phyloP scores from a whole-genome alignment of 2,888 invertebrate genomes.

The Spodoptera picta region DNA sequence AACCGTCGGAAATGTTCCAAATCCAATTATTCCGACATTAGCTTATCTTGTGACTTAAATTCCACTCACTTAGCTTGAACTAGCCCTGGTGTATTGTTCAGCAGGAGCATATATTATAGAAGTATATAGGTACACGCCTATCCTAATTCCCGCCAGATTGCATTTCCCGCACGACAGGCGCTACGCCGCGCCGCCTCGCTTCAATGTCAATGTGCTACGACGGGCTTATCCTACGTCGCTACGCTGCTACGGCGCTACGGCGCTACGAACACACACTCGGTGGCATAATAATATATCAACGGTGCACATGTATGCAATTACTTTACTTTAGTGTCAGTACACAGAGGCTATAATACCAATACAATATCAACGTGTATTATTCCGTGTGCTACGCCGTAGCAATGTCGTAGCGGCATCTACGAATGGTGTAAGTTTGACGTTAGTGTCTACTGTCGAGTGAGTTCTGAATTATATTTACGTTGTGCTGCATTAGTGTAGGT shows the following conservation, averaged over 20 bases:
- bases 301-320: slow-evolving; percentile 33
- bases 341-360: slow-evolving; percentile 34
- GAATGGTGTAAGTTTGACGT: slow-evolving; percentile 34
- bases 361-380: slow-evolving; percentile 13
- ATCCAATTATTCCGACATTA: slow-evolving; percentile 15
- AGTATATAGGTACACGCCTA: slow-evolving; percentile 35
- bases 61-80: slow-evolving; percentile 20
- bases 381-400: slow-evolving; percentile 49
- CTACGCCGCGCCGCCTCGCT: slow-evolving; percentile 37
- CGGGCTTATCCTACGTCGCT: slow-evolving; percentile 43
- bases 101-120: slow-evolving; percentile 6
- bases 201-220: slow-evolving; percentile 54
- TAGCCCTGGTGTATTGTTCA: slow-evolving; percentile 24
- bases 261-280: slow-evolving; percentile 31
- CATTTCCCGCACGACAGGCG: slow-evolving; percentile 61
- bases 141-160: slow-evolving; percentile 60
- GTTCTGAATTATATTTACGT: slow-evolving; percentile 23
- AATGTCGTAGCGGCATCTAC: slow-evolving; percentile 42
- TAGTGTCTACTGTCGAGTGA: slow-evolving; percentile 23
- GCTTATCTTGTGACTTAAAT: slow-evolving; percentile 20
- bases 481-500: slow-evolving; percentile 11
- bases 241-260: slow-evolving; percentile 31
- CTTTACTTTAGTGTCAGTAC: slow-evolving; percentile 11
- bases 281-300: slow-evolving; percentile 16
- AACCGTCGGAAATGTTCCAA: slow-evolving; percentile 11